Evolutionary conservation across 2,888 invertebrate species (phyloP).

Genomic region (Candidula unifasciata): DNA sequence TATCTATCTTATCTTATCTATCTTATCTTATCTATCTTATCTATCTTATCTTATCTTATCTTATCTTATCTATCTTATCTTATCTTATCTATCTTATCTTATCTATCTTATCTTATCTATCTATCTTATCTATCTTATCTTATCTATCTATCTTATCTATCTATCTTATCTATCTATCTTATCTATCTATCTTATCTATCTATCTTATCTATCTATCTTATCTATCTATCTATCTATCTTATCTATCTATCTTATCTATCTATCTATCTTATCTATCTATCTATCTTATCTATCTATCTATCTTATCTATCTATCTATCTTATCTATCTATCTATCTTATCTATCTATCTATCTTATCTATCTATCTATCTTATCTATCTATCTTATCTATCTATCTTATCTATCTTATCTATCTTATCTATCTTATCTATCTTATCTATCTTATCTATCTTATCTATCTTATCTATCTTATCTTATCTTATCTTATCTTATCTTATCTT

Average conservation of each 20-base stretch:
- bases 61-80: background rate
- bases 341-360: background rate
- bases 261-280: background rate
- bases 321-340: background rate
- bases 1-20: background rate
- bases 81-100: background rate
- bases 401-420: background rate
- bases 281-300: background rate
- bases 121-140: background rate
- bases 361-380: background rate
- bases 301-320: background rate
- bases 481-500: no score
- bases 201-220: background rate
- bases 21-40: background rate
- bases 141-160: background rate
- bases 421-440: background rate
- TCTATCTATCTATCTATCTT: background rate
- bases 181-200: background rate
- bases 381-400: background rate
- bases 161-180: background rate
- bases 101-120: background rate
- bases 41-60: no score
- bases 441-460: background rate
- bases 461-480: background rate
- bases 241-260: background rate